phyloP scores from a whole-genome alignment of 92 coral and sea anemone genomes.

The Bergia puertoricense region DNA sequence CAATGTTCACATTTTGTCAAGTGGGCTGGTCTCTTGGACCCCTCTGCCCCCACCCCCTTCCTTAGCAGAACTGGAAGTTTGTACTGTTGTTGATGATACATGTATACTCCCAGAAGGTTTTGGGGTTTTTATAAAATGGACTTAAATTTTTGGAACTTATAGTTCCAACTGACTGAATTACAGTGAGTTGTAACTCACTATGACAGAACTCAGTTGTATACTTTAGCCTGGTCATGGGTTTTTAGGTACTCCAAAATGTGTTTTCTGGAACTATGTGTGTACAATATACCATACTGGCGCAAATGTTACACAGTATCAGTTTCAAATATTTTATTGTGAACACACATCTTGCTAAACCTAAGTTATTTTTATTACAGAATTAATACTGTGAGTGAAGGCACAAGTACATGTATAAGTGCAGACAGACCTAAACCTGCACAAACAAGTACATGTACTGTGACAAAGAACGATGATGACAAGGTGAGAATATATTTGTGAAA shows the following conservation, averaged over 20 bases:
- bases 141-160: too few relatives aligned
- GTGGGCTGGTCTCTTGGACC: too few relatives aligned
- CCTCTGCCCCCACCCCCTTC: not conserved
- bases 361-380: not conserved
- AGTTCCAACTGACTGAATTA: too few relatives aligned
- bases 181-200: too few relatives aligned
- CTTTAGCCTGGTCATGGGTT: not conserved
- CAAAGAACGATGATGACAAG: slow-evolving; percentile 5
- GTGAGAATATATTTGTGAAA: not conserved
- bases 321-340: not conserved
- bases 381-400: not conserved
- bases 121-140: too few relatives aligned
- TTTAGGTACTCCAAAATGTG: not conserved
- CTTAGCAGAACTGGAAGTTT: not conserved
- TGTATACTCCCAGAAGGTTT: not conserved
- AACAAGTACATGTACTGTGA: slow-evolving; percentile 1
- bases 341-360: not conserved
- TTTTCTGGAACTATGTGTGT: not conserved
- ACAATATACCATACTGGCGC: not conserved
- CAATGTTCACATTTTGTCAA: not conserved
- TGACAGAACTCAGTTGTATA: too few relatives aligned
- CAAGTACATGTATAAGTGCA: not conserved
- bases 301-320: not conserved
- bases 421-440: not conserved
- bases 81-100: not conserved